Evolutionary conservation across 1,140 invertebrate species (phyloP), one percentile per base, ranked within the genome.

Genomic region (Sminthurides bifidus): DNA sequence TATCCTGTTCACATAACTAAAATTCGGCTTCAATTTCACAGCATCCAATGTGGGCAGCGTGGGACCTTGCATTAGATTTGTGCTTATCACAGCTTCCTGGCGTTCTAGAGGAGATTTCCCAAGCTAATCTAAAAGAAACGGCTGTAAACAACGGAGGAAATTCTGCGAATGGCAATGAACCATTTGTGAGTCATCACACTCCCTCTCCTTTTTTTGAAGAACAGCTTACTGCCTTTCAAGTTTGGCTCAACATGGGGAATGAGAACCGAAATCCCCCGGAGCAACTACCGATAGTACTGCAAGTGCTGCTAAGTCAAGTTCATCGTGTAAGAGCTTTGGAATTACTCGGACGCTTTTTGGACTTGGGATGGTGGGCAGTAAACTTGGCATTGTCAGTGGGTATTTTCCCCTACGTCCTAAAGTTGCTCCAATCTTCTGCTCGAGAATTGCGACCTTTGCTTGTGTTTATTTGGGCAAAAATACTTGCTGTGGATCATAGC

Each of bases 381-480:
- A 92, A 92, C 73, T 75, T 93, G 60, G 92, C 94, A 31, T 76
- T 98, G 14, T 90, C 88, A 48, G 95, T 98, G 35, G 95, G 95
- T 59, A 98, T 98, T 63, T 98, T 98, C 72, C 95, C 95, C 3
- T 99, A 99, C 73, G 92, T 98, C 58, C 76, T 98, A 8, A 97
- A 97, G 71, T 72, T 98, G 54, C 74, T 96, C 41, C 93, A 97
- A 74, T 92, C 90, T 63, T 89, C 85, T 60, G 90, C 91, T 1
- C 79, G 81, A 63, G 94, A 98, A 72, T 74, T 98, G 52, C 76
- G 92, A 30, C 87, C 92, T 10, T 76, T 94, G 33, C 77, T 99
- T 46, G 91, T 98, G 27, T 97, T 95, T 68, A 97, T 98, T 61
- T 99, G 95, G 95, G 92, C 95, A 5, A 98, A 98, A 76, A 97